Percentiles rank a stretch among this genome's conserved stretches.
These are phyloP conservation scores for Stomatorhinus ivindoensis DNA, from an alignment of 2,113 vertebrate species.

Conservation along the genomic window DNA sequence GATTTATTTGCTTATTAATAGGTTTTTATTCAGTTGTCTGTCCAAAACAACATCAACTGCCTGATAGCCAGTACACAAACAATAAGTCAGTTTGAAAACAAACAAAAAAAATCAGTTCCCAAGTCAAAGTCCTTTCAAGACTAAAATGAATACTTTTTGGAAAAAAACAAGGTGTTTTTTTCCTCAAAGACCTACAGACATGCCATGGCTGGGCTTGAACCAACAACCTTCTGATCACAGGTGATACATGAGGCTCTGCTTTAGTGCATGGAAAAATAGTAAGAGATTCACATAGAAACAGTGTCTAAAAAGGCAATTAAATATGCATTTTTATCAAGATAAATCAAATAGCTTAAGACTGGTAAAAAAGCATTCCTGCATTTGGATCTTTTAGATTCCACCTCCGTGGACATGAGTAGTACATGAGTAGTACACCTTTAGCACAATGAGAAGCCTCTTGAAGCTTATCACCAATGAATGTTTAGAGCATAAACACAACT, in stretches of 20 bases:
- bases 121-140: background rate
- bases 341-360: background rate
- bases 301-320: background rate
- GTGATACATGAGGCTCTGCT: background rate
- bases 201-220: no score
- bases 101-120: background rate
- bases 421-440: background rate
- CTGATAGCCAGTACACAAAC: background rate
- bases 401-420: background rate
- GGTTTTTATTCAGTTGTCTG: background rate
- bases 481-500: background rate
- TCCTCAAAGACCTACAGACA: no score
- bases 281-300: background rate
- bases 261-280: background rate
- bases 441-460: background rate
- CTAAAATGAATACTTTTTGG: background rate
- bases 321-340: background rate
- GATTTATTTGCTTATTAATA: background rate
- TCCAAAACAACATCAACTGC: background rate
- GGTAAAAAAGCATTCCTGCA: background rate
- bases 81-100: background rate
- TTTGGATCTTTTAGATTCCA: no score
- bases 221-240: no score
- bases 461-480: background rate
- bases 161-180: background rate